phyloP scores from a whole-genome alignment of 2,888 invertebrate genomes.

The Drosophila meridionalis region DNA sequence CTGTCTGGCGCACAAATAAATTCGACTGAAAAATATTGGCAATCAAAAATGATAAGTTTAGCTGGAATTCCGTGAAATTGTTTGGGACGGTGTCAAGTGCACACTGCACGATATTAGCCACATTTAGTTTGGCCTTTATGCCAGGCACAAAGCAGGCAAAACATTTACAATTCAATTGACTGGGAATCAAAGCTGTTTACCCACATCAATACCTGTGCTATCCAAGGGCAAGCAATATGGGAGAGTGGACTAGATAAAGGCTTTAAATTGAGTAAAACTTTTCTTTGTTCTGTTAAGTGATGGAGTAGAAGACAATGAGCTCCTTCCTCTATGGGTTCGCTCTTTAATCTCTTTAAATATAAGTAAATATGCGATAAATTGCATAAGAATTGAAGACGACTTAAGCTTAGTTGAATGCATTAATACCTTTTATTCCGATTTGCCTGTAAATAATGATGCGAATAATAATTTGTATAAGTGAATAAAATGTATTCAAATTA shows the following conservation, averaged over 20 bases:
- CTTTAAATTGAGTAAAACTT: not conserved
- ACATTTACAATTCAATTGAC: not conserved
- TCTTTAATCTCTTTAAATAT: not conserved
- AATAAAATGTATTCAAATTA: too few species aligned
- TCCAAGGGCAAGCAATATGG: not conserved
- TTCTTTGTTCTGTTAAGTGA: not conserved
- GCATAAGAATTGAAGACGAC: too few species aligned
- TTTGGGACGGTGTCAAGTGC: not conserved
- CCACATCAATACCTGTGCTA: not conserved
- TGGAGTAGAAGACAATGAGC: not conserved
- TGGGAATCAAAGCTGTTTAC: not conserved
- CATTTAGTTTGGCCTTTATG: not conserved
- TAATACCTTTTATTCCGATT: too few species aligned
- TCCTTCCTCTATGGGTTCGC: accelerated
- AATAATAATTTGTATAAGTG: too few species aligned
- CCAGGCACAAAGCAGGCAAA: not conserved
- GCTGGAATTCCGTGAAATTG: not conserved
- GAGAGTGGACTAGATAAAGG: not conserved
- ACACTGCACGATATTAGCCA: not conserved
- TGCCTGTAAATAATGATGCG: too few species aligned
- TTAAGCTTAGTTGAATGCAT: too few species aligned
- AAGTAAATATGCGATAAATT: too few species aligned
- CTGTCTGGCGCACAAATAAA: conserved; percentile 1
- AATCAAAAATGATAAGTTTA: conserved; percentile 32
- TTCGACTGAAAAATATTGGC: conserved; percentile 9